These are phyloP conservation scores for Anguilla anguilla DNA, from an alignment of 2,797 vertebrate genomes.

Conservation along the genomic window DNA sequence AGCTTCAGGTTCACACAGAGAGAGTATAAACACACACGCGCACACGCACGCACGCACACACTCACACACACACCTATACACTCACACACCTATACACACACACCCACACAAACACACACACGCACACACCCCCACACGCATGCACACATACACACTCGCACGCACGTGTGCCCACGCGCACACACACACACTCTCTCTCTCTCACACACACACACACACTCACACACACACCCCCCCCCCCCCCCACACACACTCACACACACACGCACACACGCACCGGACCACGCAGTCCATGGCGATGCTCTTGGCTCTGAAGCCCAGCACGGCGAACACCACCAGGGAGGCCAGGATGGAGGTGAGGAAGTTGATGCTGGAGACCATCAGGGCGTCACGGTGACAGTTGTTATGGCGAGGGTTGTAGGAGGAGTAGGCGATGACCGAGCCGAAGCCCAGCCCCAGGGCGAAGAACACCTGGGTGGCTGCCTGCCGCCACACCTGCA, in stretches of 20 bases:
- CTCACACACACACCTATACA: not conserved
- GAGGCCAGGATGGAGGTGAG: constrained; percentile 95
- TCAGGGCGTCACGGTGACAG: constrained; percentile 93
- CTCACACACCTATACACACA: too few relatives aligned
- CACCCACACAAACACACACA: too few relatives aligned
- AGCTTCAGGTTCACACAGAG: not conserved
- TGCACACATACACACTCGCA: constrained; percentile 23
- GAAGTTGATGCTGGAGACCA: constrained; percentile 96
- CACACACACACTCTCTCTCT: not conserved
- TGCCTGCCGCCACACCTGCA: constrained; percentile 96
- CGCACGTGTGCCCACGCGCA: not conserved
- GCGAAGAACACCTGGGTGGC: constrained; percentile 98
- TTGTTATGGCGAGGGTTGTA: constrained; percentile 97
- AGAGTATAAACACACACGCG: not conserved
- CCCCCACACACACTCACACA: not conserved
- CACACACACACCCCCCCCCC: not conserved
- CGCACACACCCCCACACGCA: not conserved
- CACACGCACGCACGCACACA: not conserved
- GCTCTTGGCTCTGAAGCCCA: constrained; percentile 95
- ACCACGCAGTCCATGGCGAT: constrained; percentile 83
- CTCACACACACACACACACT: not conserved
- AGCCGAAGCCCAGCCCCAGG: constrained; percentile 93
- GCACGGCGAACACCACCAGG: constrained; percentile 92
- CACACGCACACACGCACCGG: constrained; percentile 57
- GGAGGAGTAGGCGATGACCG: constrained; percentile 97